Evolutionary conservation across 1,140 invertebrate genomes (phyloP), one percentile per base, ranked within the genome.

Genomic region (Cydia strobilella): DNA sequence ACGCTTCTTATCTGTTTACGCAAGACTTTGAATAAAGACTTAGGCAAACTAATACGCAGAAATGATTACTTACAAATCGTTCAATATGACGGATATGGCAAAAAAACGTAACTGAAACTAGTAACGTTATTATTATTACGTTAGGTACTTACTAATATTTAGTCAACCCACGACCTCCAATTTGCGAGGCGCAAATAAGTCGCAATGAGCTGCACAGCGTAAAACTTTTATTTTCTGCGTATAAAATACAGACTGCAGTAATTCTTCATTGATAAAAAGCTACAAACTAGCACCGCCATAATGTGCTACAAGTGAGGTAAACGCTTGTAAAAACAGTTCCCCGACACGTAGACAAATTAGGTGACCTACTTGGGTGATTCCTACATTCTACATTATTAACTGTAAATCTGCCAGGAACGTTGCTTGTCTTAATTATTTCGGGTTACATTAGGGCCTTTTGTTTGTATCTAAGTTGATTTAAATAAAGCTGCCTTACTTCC

Each of bases 391-490:
- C 65, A 69, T 69, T 69, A 69, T 69, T 69, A 35, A 69, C 65
- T 69, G n/a, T 69, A 69, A 69, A 31, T 69, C 65, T 69, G 27
- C 65, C 31, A 18, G 65, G 31, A 69, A 69, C n/a, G 65, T 42
- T 39, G 65, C 65, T 69, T 69, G 42, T 69, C 65, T 69, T 69
- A 69, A 69, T 69, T 69, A 69, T 69, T 69, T 42, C 65, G 65
- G n/a, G 31, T 69, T 69, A 69, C 35, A 69, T 69, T 69, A 69
- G 65, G 31, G 31, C 35, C 65, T 69, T 69, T 69, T 69, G 65
- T 69, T 69, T 69, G 35, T 35, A 69, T 69, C 31, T 69, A 69
- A 69, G 65, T 69, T 69, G 65, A 69, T 69, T 69, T 69, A 69
- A 69, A 69, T 69, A 69, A 69, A 69, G 65, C 65, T 69, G 31